These are phyloP conservation scores for Leptopilina boulardi DNA, from an alignment of 1,140 invertebrate species.

Conservation along the genomic window DNA sequence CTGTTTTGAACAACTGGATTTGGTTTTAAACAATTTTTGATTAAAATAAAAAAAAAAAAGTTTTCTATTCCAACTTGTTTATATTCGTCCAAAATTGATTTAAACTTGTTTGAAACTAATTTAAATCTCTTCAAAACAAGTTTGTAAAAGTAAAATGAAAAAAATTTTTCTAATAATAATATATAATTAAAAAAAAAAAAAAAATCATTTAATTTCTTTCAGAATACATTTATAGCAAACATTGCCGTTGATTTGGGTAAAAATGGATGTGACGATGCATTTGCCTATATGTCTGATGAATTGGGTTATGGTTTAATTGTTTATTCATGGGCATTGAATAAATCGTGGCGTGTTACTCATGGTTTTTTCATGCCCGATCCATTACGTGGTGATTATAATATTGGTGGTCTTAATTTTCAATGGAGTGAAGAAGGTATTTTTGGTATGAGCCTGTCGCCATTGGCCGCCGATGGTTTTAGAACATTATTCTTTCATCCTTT, in stretches of 20 bases:
- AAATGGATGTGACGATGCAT: constrained; percentile 83
- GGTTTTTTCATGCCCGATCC: constrained; percentile 89
- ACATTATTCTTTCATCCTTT: constrained; percentile 87
- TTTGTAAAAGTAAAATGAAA: too few species aligned
- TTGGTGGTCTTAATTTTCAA: constrained; percentile 87
- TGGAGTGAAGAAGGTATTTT: constrained; percentile 90
- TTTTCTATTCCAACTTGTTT: too few species aligned
- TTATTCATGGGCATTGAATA: constrained; percentile 85
- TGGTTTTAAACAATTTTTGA: too few species aligned
- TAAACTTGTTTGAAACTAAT: too few species aligned
- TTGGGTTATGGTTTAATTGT: constrained; percentile 87
- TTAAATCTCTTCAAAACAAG: too few species aligned
- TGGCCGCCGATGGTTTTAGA: constrained; percentile 80
- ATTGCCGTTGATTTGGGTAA: constrained; percentile 86
- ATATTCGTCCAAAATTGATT: too few species aligned
- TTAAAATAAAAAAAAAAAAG: too few species aligned
- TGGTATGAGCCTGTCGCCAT: constrained; percentile 83
- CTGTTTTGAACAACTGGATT: too few species aligned
- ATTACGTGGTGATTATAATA: constrained; percentile 85
- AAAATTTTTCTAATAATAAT: too few species aligned
- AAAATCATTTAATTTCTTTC: constrained; percentile 23
- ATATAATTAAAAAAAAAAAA: neutral
- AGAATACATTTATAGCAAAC: constrained; percentile 87
- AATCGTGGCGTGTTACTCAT: constrained; percentile 86
- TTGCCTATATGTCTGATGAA: constrained; percentile 88